These are phyloP conservation scores for Phaenicophaeus curvirostris DNA, from an alignment of 2,797 vertebrate species.

Conservation along the genomic window DNA sequence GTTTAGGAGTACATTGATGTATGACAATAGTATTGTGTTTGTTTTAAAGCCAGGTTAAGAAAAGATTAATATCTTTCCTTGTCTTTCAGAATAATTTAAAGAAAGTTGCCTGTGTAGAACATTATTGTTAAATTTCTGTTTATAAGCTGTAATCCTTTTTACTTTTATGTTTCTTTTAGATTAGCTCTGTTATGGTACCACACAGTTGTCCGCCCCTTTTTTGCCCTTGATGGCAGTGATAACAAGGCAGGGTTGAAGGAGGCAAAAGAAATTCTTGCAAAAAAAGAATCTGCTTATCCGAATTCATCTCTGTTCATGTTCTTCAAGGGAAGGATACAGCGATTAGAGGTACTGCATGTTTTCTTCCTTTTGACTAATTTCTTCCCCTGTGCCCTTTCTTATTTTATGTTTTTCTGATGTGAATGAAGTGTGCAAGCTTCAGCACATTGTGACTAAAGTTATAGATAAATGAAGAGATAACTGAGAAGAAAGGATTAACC, in stretches of 20 bases:
- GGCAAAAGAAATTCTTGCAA: conserved; percentile 93
- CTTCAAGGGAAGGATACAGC: conserved; percentile 97
- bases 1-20: neutral
- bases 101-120: neutral
- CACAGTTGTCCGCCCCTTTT: conserved; percentile 97
- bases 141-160: conserved; percentile 31
- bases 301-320: conserved; percentile 99
- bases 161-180: conserved; percentile 72
- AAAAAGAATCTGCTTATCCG: conserved; percentile 91
- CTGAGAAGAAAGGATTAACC: neutral
- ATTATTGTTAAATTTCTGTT: neutral
- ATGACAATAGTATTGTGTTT: neutral
- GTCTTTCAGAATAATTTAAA: neutral
- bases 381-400: neutral
- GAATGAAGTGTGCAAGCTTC: neutral
- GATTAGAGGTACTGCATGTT: conserved; percentile 88
- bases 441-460: neutral
- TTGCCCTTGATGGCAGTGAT: conserved; percentile 93
- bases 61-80: neutral
- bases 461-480: neutral
- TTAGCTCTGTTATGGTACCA: conserved; percentile 97
- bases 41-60: neutral
- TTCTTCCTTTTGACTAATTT: neutral
- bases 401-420: neutral
- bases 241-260: conserved; percentile 89